Percentiles rank a stretch among this genome's conserved stretches.
phyloP scores from a whole-genome alignment of 2,113 vertebrate genomes.

The Chloroceryle aenea region DNA sequence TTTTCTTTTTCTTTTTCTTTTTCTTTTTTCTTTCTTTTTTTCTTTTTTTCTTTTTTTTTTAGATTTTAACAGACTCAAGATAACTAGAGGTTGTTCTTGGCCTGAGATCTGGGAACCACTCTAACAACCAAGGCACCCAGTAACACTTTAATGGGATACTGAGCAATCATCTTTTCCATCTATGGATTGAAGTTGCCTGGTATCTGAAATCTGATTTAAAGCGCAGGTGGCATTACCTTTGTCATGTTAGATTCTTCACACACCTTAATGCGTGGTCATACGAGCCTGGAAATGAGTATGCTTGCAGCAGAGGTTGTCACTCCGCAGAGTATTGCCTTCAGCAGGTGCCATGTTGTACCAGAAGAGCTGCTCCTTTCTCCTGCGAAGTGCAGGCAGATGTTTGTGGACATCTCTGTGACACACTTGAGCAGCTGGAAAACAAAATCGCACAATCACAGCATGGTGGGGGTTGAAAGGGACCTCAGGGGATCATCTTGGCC shows the following conservation, averaged over 20 bases:
- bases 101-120: neutral
- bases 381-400: neutral
- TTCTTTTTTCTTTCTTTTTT: too few species aligned
- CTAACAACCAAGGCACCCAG: neutral
- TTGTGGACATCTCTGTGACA: neutral
- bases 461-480: too few species aligned
- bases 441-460: neutral
- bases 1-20: too few species aligned
- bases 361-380: neutral
- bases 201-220: neutral
- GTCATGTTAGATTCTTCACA: neutral
- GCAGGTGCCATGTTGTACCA: neutral
- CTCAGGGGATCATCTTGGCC: too few species aligned
- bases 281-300: fast-evolving
- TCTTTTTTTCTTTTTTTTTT: neutral
- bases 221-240: neutral
- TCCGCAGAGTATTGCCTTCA: neutral
- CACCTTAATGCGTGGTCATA: fast-evolving
- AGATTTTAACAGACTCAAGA: neutral
- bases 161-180: fast-evolving
- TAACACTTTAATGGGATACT: neutral
- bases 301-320: neutral
- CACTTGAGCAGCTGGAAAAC: neutral
- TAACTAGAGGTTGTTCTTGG: neutral
- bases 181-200: neutral